Evolutionary conservation across 2,888 invertebrate species (phyloP).

Genomic region (Parelbella ahira): DNA sequence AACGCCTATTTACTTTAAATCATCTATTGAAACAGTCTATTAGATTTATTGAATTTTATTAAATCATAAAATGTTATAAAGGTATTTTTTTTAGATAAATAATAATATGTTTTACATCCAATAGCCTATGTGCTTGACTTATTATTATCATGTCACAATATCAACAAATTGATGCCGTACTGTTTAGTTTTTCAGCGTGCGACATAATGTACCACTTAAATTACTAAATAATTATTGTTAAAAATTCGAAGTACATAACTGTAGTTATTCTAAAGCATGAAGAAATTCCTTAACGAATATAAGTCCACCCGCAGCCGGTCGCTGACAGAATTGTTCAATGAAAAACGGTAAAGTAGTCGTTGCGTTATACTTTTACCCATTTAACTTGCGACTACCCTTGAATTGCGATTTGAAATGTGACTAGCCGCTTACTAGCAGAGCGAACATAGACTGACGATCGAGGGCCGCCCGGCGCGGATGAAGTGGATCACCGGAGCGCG

Average conservation of each 20-base stretch:
- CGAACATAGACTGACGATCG: conserved; percentile 39
- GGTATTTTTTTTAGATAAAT: too few relatives aligned
- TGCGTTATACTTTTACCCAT: conserved; percentile 8
- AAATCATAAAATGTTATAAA: too few relatives aligned
- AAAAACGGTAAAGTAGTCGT: conserved; percentile 33
- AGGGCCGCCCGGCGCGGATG: conserved; percentile 57
- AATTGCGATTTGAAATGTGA: conserved; percentile 9
- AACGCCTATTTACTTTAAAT: too few relatives aligned
- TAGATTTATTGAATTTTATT: too few relatives aligned
- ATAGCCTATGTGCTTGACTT: too few relatives aligned
- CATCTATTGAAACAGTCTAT: too few relatives aligned
- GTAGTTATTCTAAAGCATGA: conserved; percentile 28
- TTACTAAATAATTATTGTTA: too few relatives aligned
- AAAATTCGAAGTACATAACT: neutral
- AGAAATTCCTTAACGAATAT: conserved; percentile 68
- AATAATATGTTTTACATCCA: too few relatives aligned
- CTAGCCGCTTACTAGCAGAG: conserved; percentile 25
- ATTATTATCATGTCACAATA: too few relatives aligned
- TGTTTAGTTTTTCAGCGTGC: too few relatives aligned
- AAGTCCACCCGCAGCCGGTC: conserved; percentile 55
- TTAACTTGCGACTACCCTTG: conserved; percentile 40
- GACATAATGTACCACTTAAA: too few relatives aligned
- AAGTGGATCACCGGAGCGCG: conserved; percentile 75
- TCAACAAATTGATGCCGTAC: too few relatives aligned
- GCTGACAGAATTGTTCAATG: conserved; percentile 44